Conservation (phyloP, 2,113 vertebrate species). For the Hippopotamus amphibius region DNA sequence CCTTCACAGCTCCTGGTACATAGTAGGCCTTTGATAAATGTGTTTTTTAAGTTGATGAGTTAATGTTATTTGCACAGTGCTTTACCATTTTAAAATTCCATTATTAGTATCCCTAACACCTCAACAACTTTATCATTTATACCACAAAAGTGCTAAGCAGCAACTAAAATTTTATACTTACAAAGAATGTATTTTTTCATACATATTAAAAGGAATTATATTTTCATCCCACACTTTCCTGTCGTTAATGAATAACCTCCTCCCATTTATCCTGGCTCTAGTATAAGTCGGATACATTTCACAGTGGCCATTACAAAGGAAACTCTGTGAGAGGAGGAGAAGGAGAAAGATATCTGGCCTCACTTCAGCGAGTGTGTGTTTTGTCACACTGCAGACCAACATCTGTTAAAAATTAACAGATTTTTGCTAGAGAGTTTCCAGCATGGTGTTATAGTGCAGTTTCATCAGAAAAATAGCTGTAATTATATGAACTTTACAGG, state of each 20-base stretch:
- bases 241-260: background rate
- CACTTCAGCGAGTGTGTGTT: background rate
- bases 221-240: background rate
- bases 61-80: background rate
- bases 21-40: background rate
- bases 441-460: background rate
- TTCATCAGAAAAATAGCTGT: background rate
- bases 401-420: background rate
- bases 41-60: background rate
- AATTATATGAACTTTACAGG: background rate
- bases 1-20: background rate
- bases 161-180: background rate
- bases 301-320: background rate
- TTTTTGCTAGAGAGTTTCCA: background rate
- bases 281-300: background rate
- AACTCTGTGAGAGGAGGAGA: background rate
- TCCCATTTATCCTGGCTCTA: background rate
- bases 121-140: background rate
- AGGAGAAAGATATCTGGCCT: background rate
- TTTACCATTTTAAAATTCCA: background rate
- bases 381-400: background rate
- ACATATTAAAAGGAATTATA: background rate
- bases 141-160: background rate
- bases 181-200: background rate
- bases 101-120: background rate